phyloP scores from a whole-genome alignment of 2,113 vertebrate genomes.

The Ginglymostoma cirratum region DNA sequence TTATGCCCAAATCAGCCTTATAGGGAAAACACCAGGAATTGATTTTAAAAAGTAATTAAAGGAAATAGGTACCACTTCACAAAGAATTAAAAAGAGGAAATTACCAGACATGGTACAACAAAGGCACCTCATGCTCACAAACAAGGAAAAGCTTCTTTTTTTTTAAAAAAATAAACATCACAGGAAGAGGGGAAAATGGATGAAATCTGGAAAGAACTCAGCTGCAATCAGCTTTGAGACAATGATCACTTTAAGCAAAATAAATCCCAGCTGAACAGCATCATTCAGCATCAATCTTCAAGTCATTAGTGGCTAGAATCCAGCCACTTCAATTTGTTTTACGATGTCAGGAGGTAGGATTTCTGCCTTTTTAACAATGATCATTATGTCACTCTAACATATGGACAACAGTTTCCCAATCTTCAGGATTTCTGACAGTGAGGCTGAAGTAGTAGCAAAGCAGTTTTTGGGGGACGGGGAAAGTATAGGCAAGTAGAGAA shows the following conservation, averaged over 20 bases:
- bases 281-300: not conserved
- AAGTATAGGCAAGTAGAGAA: too few relatives aligned
- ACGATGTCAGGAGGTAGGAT: not conserved
- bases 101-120: not conserved
- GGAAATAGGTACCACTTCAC: not conserved
- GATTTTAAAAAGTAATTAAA: not conserved
- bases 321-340: not conserved
- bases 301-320: not conserved
- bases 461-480: not conserved
- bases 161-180: not conserved
- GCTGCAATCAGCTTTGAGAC: not conserved
- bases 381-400: not conserved
- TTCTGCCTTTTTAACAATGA: not conserved
- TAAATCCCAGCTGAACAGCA: not conserved
- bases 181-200: not conserved
- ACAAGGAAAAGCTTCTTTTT: not conserved
- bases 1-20: not conserved
- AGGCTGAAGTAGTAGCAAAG: not conserved
- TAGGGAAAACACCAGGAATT: not conserved
- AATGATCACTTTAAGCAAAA: not conserved
- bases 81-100: not conserved
- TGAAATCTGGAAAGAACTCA: not conserved
- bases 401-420: not conserved
- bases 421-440: not conserved
- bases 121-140: not conserved